These are phyloP conservation scores for Lathamus discolor DNA, from an alignment of 2,113 vertebrate genomes.

Conservation along the genomic window DNA sequence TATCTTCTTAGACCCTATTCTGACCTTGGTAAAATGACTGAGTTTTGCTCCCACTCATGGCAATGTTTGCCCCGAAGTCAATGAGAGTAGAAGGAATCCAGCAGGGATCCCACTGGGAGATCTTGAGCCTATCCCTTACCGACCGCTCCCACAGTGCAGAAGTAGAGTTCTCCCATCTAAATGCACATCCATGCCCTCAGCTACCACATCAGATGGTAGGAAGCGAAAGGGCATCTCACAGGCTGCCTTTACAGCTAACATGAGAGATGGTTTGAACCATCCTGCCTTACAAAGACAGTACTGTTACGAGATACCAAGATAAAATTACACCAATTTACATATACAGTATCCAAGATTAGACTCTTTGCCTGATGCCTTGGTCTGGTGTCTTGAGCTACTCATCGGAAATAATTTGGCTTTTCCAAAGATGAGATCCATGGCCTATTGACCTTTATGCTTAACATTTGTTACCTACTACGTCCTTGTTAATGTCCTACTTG, in stretches of 20 bases:
- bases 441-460: not conserved
- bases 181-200: not conserved
- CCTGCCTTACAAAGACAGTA: not conserved
- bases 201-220: not conserved
- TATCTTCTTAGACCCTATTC: not conserved
- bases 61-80: not conserved
- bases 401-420: not conserved
- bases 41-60: not conserved
- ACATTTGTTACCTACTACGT: not conserved
- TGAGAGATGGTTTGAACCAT: not conserved
- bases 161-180: not conserved
- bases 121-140: not conserved
- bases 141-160: not conserved
- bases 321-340: not conserved
- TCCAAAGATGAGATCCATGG: not conserved
- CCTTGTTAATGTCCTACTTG: not conserved
- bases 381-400: not conserved
- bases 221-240: not conserved
- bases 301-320: not conserved
- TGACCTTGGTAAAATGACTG: not conserved
- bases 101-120: accelerated
- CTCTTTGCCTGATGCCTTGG: not conserved
- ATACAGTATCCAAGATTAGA: not conserved
- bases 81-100: not conserved
- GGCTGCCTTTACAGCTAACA: not conserved